phyloP scores from a whole-genome alignment of 53 echinoderm and acorn worm genomes.

The Arbacia lixula region DNA sequence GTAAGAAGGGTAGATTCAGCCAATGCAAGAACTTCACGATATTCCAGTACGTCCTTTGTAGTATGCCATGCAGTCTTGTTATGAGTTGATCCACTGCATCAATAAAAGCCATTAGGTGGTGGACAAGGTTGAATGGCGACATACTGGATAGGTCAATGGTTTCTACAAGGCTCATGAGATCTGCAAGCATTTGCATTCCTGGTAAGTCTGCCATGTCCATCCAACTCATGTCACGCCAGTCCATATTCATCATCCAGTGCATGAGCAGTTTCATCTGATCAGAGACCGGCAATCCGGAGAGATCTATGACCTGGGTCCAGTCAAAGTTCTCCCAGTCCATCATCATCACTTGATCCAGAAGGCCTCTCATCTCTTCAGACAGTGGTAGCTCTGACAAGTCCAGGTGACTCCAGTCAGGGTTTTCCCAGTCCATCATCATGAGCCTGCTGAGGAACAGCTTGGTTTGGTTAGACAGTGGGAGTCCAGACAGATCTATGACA shows the following conservation, averaged over 20 bases:
- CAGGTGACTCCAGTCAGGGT: neutral
- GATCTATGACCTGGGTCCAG: constrained; percentile 11
- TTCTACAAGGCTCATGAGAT: neutral
- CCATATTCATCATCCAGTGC: neutral
- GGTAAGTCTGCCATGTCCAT: neutral
- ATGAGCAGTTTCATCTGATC: neutral
- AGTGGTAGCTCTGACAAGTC: constrained; percentile 20
- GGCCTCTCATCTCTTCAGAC: neutral
- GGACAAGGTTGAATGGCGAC: too few relatives aligned
- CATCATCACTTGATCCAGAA: neutral
- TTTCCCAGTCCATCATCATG: constrained; percentile 25
- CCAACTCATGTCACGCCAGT: neutral
- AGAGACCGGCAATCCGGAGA: constrained; percentile 19
- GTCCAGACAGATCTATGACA: constrained; percentile 20
- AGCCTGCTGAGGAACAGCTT: constrained; percentile 1
- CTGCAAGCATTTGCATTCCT: neutral
- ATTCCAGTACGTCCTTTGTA: neutral
- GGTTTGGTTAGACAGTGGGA: constrained; percentile 15
- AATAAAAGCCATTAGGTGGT: neutral
- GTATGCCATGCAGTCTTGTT: neutral
- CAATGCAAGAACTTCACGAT: neutral
- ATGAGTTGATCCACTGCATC: constrained; percentile 4
- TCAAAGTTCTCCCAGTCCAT: constrained; percentile 43
- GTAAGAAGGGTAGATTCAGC: constrained; percentile 5
- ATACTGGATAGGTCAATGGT: too few relatives aligned